Evolutionary conservation across 2,797 vertebrate genomes (phyloP).

Genomic region (Nannoperca australis): DNA sequence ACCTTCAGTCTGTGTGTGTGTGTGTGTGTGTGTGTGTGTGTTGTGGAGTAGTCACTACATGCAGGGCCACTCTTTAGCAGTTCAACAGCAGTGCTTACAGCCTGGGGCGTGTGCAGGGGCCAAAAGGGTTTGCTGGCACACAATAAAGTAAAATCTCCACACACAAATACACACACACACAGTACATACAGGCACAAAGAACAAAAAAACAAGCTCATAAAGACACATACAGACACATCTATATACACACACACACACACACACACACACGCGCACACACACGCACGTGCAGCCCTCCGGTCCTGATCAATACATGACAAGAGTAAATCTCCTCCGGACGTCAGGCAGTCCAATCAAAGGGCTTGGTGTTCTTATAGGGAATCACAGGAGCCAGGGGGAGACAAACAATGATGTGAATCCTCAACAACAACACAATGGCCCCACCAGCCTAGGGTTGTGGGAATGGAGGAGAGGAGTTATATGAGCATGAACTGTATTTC

Average conservation of each 20-base stretch:
- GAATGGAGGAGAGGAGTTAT: slow-evolving; percentile 70
- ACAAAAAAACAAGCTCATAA: slow-evolving; percentile 73
- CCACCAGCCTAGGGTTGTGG: slow-evolving; percentile 78
- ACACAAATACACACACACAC: slow-evolving; percentile 47
- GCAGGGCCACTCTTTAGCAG: slow-evolving; percentile 81
- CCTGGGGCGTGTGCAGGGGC: slow-evolving; percentile 78
- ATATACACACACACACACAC: slow-evolving; percentile 26
- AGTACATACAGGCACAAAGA: slow-evolving; percentile 62
- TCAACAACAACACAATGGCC: slow-evolving; percentile 81
- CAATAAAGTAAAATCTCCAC: slow-evolving; percentile 68
- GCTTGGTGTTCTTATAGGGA: slow-evolving; percentile 83
- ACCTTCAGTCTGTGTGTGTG: slow-evolving; percentile 44
- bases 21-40: slow-evolving; percentile 27
- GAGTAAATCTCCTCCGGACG: slow-evolving; percentile 86
- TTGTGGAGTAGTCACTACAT: slow-evolving; percentile 72
- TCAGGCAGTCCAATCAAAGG: slow-evolving; percentile 86
- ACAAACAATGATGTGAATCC: slow-evolving; percentile 85
- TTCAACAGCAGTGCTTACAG: slow-evolving; percentile 81
- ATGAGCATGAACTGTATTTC: slow-evolving; percentile 57
- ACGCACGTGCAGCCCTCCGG: slow-evolving; percentile 77
- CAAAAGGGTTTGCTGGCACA: slow-evolving; percentile 80
- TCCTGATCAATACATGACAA: slow-evolving; percentile 88
- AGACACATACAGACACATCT: slow-evolving; percentile 58
- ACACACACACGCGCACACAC: slow-evolving; percentile 34
- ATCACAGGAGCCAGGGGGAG: slow-evolving; percentile 83